Evolutionary conservation across 2,797 vertebrate genomes (phyloP).

Genomic region (Bradypus variegatus): DNA sequence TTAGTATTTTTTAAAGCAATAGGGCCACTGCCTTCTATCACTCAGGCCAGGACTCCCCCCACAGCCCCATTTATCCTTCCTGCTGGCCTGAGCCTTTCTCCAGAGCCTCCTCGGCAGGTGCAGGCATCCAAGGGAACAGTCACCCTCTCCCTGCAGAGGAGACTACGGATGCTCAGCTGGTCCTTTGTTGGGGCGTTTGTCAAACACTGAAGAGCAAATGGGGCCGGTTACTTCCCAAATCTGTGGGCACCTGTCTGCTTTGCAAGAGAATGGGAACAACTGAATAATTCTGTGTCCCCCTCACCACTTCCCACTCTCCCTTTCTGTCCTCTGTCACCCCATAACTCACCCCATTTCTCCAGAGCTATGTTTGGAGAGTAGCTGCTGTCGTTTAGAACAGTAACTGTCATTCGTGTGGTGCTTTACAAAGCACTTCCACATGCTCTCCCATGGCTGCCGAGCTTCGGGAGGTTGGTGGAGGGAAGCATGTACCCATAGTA

Average conservation of each 20-base stretch:
- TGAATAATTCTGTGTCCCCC: not conserved
- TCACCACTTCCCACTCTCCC: not conserved
- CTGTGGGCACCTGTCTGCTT: not conserved
- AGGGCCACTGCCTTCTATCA: too few species aligned
- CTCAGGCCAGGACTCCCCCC: not conserved
- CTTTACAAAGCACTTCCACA: not conserved
- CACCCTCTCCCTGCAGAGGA: not conserved
- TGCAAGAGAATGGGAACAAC: not conserved
- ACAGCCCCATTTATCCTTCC: not conserved
- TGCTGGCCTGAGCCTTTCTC: not conserved
- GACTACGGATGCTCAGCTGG: not conserved
- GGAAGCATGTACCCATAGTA: not conserved
- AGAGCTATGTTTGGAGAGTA: not conserved
- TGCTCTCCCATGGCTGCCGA: not conserved
- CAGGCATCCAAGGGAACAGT: not conserved
- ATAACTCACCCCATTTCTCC: not conserved
- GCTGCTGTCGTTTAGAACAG: fast-evolving
- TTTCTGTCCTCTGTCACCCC: not conserved
- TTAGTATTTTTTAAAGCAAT: not conserved
- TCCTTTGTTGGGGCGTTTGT: not conserved
- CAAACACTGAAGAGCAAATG: not conserved
- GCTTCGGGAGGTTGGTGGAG: not conserved
- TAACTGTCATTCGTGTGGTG: fast-evolving
- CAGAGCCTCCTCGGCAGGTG: not conserved
- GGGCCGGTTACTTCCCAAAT: not conserved